phyloP scores from a whole-genome alignment of 2,888 invertebrate species.

The Pachliopta kotzebuea region DNA sequence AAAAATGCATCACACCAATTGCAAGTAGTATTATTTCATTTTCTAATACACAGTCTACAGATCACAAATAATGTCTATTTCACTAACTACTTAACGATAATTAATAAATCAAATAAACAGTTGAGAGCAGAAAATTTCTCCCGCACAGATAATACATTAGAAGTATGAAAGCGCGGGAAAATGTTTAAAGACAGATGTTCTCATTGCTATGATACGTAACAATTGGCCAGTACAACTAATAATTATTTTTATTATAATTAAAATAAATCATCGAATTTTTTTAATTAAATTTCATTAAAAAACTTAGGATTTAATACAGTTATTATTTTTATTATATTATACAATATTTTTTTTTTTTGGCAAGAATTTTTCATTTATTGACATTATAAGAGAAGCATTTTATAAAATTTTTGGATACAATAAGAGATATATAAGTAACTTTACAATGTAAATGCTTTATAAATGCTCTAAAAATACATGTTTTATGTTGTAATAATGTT shows the following conservation, averaged over 20 bases:
- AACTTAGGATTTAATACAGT: too few relatives aligned
- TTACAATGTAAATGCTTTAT: constrained; percentile 17
- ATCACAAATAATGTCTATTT: constrained; percentile 33
- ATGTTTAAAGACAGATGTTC: too few relatives aligned
- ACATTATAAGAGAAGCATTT: not conserved
- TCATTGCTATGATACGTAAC: too few relatives aligned
- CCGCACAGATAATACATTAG: too few relatives aligned
- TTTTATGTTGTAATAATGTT: not conserved
- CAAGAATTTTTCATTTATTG: not conserved
- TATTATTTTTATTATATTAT: too few relatives aligned
- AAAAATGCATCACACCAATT: constrained; percentile 28
- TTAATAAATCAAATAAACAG: not conserved
- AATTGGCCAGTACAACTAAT: too few relatives aligned
- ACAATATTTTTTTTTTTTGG: not conserved
- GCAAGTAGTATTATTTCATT: constrained; percentile 35
- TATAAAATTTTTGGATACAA: not conserved
- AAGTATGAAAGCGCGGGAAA: too few relatives aligned
- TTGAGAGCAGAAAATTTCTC: not conserved
- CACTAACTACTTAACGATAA: constrained; percentile 26
- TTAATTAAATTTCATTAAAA: too few relatives aligned
- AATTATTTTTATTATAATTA: too few relatives aligned
- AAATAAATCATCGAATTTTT: too few relatives aligned
- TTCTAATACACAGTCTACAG: constrained; percentile 31
- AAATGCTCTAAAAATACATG: constrained; percentile 4
- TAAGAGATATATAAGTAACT: constrained; percentile 20